Evolutionary conservation across 2,113 vertebrate genomes (phyloP), one percentile per base, ranked within the genome.

Genomic region (Nibea coibor): DNA sequence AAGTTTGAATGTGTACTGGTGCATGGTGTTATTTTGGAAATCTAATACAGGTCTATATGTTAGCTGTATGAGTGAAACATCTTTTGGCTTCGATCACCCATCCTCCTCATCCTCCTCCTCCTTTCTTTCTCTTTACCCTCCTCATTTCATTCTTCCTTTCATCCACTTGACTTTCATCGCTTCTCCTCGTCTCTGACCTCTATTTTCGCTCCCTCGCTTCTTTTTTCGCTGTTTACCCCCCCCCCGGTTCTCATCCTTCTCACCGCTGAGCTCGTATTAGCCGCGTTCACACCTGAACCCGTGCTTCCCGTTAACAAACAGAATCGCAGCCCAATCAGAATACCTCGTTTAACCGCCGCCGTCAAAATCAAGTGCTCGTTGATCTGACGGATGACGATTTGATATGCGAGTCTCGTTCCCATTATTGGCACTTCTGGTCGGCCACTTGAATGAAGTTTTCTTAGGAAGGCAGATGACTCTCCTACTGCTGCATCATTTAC

Each of bases 1-100:
- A 43, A 11, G 31, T 51, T 80, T 56, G 31, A 48, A 3, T 28
- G 10, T 20, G 10, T 66, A 20, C 58, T 57, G 24, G 19, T 73
- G 71, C 57, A 54, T 63, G 24, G 24, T 26, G 24, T 26, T 26
- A 26, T 26, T 26, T 26, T 26, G 1, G 39, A 57, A 63, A 63
- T 48, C 26, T 20, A 63, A 31, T 31, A 31, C 28, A 31, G 28
- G 28, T 4, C 35, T 39, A 51, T 65, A 69, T 85, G 16, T 73
- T 31, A 56, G 66, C 47, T 11, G 35, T 28, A 20, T 53, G 73
- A 88, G 56, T 48, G 35, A 83, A 78, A 80, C 72, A 76, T 80
- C 64, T 80, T 24, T 53, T 68, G 54, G 71, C 39, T 76, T 74
- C 42, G 39, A 53, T 45, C 62, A 24, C n/a, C 65, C 75, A 35